Evolutionary conservation across 1,140 invertebrate species (phyloP).

Genomic region (Epicauta chinensis): DNA sequence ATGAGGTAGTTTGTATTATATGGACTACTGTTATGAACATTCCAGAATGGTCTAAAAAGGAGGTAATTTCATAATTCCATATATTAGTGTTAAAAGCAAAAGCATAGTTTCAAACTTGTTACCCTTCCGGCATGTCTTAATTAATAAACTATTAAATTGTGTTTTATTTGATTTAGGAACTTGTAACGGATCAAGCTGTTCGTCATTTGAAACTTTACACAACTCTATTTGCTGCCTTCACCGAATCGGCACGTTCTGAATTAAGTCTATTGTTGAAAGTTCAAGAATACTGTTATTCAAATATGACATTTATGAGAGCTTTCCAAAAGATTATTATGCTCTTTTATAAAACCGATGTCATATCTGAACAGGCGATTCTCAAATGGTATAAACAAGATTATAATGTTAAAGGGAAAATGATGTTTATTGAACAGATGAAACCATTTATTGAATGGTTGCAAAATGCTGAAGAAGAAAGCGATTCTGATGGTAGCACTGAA

Average conservation of each 20-base stretch:
- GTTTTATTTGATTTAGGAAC: slow-evolving; percentile 50
- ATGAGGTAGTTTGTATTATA: slow-evolving; percentile 80
- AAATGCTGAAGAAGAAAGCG: slow-evolving; percentile 85
- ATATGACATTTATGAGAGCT: slow-evolving; percentile 98
- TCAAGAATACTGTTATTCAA: slow-evolving; percentile 96
- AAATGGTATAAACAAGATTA: slow-evolving; percentile 93
- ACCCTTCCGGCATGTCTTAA: too few species aligned
- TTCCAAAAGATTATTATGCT: slow-evolving; percentile 96
- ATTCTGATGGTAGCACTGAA: slow-evolving; percentile 44
- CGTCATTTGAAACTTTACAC: slow-evolving; percentile 85
- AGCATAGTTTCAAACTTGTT: too few species aligned
- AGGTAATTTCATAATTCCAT: slow-evolving; percentile 41
- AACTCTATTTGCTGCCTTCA: slow-evolving; percentile 78
- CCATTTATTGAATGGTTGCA: slow-evolving; percentile 96
- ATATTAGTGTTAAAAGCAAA: not conserved
- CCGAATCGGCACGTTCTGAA: slow-evolving; percentile 75
- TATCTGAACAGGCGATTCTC: slow-evolving; percentile 86
- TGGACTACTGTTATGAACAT: slow-evolving; percentile 92
- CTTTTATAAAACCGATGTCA: slow-evolving; percentile 91
- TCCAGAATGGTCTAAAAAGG: slow-evolving; percentile 97
- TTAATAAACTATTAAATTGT: not conserved
- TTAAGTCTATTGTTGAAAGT: slow-evolving; percentile 82
- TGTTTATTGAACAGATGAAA: slow-evolving; percentile 96
- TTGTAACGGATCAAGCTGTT: slow-evolving; percentile 89
- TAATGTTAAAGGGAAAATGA: slow-evolving; percentile 89